Conservation (phyloP, 1,140 invertebrate genomes). For the Caenorhabditis tropicalis region DNA sequence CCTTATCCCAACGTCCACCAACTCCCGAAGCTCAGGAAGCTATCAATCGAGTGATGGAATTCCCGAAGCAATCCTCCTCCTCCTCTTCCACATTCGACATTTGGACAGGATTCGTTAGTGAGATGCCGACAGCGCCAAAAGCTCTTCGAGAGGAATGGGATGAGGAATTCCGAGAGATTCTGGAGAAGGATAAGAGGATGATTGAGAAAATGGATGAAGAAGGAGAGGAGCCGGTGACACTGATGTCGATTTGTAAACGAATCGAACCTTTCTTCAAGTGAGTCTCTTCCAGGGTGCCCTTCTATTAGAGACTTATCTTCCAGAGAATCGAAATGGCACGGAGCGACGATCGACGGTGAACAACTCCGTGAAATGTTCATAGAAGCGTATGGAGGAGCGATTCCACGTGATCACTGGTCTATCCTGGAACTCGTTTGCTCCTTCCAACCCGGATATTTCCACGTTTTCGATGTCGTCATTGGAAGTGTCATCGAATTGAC, state of each 20-base stretch:
- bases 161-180: background rate
- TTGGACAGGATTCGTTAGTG: background rate
- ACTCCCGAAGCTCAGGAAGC: background rate
- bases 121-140: background rate
- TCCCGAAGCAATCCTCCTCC: background rate
- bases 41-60: background rate
- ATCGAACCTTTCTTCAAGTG: background rate
- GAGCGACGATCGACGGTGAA: background rate
- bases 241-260: background rate
- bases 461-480: conserved; percentile 1
- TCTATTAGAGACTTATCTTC: background rate
- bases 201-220: background rate
- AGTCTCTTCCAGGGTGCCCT: background rate
- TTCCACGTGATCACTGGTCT: background rate
- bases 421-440: background rate
- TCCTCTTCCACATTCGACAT: background rate
- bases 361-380: background rate
- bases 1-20: background rate
- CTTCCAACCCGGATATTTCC: background rate
- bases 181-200: background rate
- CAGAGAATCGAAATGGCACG: background rate
- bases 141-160: background rate
- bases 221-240: background rate
- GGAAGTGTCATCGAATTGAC: background rate
- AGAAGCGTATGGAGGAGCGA: background rate